Evolutionary conservation across 23 tunicate genomes (phyloP).

Genomic region (Corella eumyota): DNA sequence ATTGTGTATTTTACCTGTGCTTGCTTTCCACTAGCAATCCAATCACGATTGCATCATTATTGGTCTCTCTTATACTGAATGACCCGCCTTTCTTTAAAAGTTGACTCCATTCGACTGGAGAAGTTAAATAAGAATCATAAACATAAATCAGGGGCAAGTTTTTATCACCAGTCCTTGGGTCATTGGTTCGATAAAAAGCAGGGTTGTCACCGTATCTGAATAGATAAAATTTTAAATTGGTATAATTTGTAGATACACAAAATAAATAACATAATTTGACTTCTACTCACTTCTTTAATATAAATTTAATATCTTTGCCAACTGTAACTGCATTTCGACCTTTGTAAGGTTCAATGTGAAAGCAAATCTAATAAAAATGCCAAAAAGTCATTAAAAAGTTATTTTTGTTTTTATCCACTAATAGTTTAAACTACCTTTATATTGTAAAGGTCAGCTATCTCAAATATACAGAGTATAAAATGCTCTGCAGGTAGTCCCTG

Average conservation of each 20-base stretch:
- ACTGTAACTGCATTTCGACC: constrained; percentile 68
- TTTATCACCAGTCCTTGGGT: not conserved
- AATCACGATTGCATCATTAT: constrained; percentile 56
- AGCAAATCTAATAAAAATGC: constrained; percentile 34
- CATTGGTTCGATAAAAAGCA: constrained; percentile 39
- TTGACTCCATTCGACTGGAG: constrained; percentile 38
- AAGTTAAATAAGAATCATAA: constrained; percentile 73
- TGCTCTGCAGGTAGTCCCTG: constrained; percentile 58
- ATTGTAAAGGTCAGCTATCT: constrained; percentile 30
- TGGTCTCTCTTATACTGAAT: constrained; percentile 30
- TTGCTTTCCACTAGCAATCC: constrained; percentile 57
- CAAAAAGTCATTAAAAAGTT: not conserved
- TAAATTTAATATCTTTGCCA: constrained; percentile 31
- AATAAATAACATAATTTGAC: too few species aligned
- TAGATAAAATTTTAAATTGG: not conserved
- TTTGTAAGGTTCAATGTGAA: constrained; percentile 92
- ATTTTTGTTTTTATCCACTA: not conserved
- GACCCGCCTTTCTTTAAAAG: constrained; percentile 10
- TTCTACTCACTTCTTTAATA: constrained; percentile 22
- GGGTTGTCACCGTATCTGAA: constrained; percentile 52
- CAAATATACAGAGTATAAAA: constrained; percentile 24
- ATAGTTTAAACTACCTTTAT: constrained; percentile 33
- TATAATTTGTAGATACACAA: too few species aligned
- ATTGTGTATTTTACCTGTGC: constrained; percentile 42
- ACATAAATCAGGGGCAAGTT: constrained; percentile 55